A percentile compares a stretch with the other conserved stretches of the same genome.
Evolutionary conservation across 1,140 invertebrate genomes (phyloP).

Genomic region (Leptopilina boulardi): DNA sequence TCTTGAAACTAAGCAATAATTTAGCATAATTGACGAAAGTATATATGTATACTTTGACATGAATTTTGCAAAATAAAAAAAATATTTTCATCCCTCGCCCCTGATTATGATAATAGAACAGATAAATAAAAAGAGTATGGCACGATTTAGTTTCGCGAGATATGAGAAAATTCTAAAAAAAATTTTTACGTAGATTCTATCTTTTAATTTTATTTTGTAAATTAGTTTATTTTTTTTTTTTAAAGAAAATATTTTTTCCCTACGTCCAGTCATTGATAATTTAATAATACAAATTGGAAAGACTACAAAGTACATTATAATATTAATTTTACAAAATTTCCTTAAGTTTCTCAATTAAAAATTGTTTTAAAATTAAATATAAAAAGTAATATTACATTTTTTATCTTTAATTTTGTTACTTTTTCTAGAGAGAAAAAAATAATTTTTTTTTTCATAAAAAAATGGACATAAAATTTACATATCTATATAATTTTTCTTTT

Average conservation of each 20-base stretch:
- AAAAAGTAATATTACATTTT: too few relatives aligned
- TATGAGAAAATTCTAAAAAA: conserved; percentile 1
- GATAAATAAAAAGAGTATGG: not conserved
- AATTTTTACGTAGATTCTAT: not conserved
- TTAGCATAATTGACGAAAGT: not conserved
- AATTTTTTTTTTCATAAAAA: too few relatives aligned
- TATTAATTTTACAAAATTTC: too few relatives aligned
- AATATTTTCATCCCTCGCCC: too few relatives aligned
- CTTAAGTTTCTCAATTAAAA: too few relatives aligned
- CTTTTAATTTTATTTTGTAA: conserved; percentile 16
- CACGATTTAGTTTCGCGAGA: not conserved
- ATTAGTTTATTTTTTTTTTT: not conserved
- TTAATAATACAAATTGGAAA: not conserved
- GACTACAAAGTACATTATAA: not conserved
- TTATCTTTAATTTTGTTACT: too few relatives aligned
- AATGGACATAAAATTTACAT: too few relatives aligned
- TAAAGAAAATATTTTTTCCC: not conserved
- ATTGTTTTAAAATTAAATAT: too few relatives aligned
- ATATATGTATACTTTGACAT: not conserved
- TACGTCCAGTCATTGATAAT: not conserved
- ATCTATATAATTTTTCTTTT: too few relatives aligned
- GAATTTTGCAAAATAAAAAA: not conserved
- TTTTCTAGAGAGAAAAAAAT: too few relatives aligned
- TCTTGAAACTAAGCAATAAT: not conserved
- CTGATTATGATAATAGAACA: not conserved